These are phyloP conservation scores for Sialis fuliginosa DNA, from an alignment of 2,888 invertebrate genomes.

Conservation along the genomic window DNA sequence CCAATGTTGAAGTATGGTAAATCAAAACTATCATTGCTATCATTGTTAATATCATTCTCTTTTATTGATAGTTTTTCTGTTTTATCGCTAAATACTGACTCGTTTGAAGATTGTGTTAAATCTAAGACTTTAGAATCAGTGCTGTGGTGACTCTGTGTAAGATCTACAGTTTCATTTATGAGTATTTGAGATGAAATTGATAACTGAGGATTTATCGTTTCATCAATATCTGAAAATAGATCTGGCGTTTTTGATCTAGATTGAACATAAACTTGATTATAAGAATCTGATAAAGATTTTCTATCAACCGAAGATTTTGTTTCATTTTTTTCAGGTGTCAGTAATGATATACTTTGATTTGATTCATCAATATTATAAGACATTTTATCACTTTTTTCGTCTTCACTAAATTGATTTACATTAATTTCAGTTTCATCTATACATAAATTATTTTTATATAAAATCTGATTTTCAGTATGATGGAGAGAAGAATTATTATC, in stretches of 20 bases:
- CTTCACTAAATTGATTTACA: no score
- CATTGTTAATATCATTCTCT: not conserved
- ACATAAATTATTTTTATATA: no score
- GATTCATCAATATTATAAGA: not conserved
- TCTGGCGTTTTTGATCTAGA: conserved; percentile 13
- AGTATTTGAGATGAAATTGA: not conserved
- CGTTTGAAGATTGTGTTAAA: not conserved
- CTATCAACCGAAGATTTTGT: no score
- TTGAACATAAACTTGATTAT: no score
- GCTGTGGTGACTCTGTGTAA: not conserved
- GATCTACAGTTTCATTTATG: not conserved
- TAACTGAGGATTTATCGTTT: not conserved
- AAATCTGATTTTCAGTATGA: no score
- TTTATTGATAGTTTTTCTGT: not conserved
- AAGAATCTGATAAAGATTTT: no score
- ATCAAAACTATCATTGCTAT: not conserved
- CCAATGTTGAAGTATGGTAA: not conserved
- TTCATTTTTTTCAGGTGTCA: no score
- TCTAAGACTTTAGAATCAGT: not conserved
- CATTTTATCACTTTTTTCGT: no score
- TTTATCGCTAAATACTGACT: not conserved
- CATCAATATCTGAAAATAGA: conserved; percentile 19
- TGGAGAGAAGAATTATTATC: no score
- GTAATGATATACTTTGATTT: conserved; percentile 10
- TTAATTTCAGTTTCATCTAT: no score